phyloP scores from a whole-genome alignment of 2,797 vertebrate genomes.

The Tokudaia tokunoshimensis region DNA sequence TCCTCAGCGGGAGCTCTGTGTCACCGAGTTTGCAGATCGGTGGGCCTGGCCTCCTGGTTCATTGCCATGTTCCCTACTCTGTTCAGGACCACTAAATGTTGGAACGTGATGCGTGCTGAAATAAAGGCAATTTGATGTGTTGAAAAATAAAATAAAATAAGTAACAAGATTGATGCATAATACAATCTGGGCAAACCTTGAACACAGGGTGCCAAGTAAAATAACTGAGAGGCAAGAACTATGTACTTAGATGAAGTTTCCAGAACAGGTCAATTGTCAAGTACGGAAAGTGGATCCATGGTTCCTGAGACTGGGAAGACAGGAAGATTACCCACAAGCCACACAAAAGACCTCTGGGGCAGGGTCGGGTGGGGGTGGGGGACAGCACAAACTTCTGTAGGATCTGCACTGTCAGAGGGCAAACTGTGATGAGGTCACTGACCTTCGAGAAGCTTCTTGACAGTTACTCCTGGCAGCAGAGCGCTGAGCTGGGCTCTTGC shows the following conservation, averaged over 20 bases:
- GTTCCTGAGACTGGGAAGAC: not conserved
- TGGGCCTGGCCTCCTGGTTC: not conserved
- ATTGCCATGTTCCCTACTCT: not conserved
- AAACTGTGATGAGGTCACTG: not conserved
- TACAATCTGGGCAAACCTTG: not conserved
- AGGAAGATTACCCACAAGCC: not conserved
- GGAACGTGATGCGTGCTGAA: not conserved
- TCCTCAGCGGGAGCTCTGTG: not conserved
- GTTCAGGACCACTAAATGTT: not conserved
- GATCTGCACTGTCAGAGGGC: not conserved
- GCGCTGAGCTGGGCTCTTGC: not conserved
- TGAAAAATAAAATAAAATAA: not conserved
- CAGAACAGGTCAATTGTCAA: not conserved
- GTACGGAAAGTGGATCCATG: not conserved
- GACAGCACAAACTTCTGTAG: not conserved
- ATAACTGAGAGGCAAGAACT: not conserved
- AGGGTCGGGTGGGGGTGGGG: not conserved
- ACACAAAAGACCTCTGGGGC: not conserved
- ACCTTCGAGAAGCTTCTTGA: not conserved
- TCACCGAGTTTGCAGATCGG: not conserved
- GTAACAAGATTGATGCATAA: not conserved
- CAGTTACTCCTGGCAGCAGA: not conserved
- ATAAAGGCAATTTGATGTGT: not conserved
- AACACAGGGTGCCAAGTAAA: not conserved
- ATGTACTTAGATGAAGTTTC: not conserved